Evolutionary conservation across 2,797 vertebrate species (phyloP).

Genomic region (Threskiornis aethiopicus): DNA sequence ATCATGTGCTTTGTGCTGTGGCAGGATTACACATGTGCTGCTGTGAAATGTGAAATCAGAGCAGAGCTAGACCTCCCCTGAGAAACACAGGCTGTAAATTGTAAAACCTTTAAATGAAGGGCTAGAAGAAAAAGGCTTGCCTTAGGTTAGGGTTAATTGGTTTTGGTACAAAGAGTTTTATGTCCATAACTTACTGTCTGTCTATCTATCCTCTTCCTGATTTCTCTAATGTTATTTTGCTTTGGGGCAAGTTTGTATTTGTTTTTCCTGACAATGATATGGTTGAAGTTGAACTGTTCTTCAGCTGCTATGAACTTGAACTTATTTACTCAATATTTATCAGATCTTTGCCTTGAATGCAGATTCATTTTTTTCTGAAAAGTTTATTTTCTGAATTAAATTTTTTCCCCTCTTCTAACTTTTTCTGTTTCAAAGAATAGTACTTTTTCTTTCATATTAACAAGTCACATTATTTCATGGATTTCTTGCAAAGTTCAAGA

Average conservation of each 20-base stretch:
- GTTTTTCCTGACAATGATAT: conserved; percentile 50
- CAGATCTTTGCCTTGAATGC: not conserved
- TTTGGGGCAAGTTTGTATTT: conserved; percentile 62
- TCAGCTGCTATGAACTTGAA: conserved; percentile 55
- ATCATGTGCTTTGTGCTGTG: conserved; percentile 7
- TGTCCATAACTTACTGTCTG: conserved; percentile 78
- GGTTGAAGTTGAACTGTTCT: conserved; percentile 52
- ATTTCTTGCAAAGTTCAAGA: not conserved
- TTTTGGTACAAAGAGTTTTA: conserved; percentile 76
- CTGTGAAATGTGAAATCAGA: conserved; percentile 63
- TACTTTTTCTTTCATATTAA: not conserved
- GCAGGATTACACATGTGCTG: conserved; percentile 55
- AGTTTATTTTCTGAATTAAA: not conserved
- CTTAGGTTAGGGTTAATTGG: conserved; percentile 75
- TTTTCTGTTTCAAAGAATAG: not conserved
- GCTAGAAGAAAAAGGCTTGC: conserved; percentile 59
- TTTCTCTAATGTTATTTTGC: conserved; percentile 68
- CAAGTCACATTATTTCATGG: not conserved
- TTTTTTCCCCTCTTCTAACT: not conserved
- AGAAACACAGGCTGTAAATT: conserved; percentile 70
- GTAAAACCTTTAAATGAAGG: conserved; percentile 70
- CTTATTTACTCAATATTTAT: conserved; percentile 38
- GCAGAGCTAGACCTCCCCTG: conserved; percentile 73
- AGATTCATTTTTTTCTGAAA: not conserved
- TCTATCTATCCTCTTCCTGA: conserved; percentile 71